A percentile compares a stretch with the other conserved stretches of the same genome.
These are phyloP conservation scores for Drosophila oshimai DNA, from an alignment of 1,140 invertebrate species.

Conservation along the genomic window DNA sequence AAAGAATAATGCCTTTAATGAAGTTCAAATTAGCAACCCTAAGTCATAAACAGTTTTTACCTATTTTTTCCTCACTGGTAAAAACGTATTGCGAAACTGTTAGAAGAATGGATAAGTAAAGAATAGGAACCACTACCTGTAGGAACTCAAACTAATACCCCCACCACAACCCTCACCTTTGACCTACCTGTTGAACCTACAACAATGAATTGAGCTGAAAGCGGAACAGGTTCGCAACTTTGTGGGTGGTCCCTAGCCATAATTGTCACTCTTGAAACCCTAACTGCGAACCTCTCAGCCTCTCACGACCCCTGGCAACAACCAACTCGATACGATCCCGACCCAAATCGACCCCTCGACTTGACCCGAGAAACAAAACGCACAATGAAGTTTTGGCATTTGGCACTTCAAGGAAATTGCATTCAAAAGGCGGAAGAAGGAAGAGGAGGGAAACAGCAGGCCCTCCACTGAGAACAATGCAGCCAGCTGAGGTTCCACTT, in stretches of 20 bases:
- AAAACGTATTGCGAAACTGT: background rate
- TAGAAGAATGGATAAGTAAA: background rate
- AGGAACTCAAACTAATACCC: background rate
- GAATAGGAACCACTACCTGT: conserved; percentile 15
- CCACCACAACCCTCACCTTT: background rate
- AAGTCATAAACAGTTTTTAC: background rate
- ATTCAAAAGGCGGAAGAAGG: conserved; percentile 57
- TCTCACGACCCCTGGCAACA: conserved; percentile 7
- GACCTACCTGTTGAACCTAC: conserved; percentile 25
- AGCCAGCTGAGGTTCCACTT: background rate
- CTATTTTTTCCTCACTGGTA: background rate
- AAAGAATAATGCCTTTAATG: background rate
- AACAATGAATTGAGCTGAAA: conserved; percentile 16
- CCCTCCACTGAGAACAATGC: conserved; percentile 48
- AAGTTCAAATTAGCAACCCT: background rate
- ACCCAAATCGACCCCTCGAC: conserved; percentile 18
- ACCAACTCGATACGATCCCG: conserved; percentile 40
- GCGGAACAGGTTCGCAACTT: conserved; percentile 35
- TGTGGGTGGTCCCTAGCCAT: conserved; percentile 28
- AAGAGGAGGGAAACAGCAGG: conserved; percentile 1
- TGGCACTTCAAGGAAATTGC: conserved; percentile 63
- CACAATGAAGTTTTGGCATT: conserved; percentile 63
- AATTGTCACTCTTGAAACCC: conserved; percentile 39
- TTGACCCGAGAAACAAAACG: conserved; percentile 22
- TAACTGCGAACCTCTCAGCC: conserved; percentile 18